Base-by-base conservation (phyloP, 2,888 invertebrate genomes). In the Eulithis testata region DNA sequence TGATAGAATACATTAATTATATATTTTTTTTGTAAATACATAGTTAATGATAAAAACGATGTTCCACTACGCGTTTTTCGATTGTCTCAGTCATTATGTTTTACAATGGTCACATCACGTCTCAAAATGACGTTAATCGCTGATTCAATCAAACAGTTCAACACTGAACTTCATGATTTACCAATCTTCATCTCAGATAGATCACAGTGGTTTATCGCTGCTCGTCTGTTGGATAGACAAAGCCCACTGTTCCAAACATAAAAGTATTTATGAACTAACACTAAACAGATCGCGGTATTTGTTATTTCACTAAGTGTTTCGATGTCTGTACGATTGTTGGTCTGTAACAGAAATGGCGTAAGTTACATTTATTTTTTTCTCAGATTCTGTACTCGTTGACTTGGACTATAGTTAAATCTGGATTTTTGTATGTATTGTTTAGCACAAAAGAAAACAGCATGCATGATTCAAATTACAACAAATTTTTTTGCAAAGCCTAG, bases 221-320 rank as follows among this genome's bases (percentile, higher is more conserved):
- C 73, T 80, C 68, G 72, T 73, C 61, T 82, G 82, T 86, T 86
- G 83, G 73, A 86, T 87, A 90, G 90, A 91, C 90, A 91, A 91
- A 87, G 86, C 69, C 78, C 78, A 76, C 76, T 89, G 88, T 90
- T 89, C 86, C 31, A 85, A 81, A 84, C 85, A 82, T 80, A 82
- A 73, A 80, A 82, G 66, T 67, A 63, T 63, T 63, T 57, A 84
- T 59, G 66, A 67, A 67, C 65, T 88, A 87, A 71, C 71, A 71
- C 50, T 71, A 55, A 72, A 58, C 72, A 72, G 72, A 64, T 67
- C 37, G 11, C 55, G n/a, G 40, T 71, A 69, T 71, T 71, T 71
- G 69, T 71, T 73, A 68, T 60, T 70, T 60, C 54, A 62, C 50
- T 68, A 63, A 68, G 70, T 69, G 66, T 61, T 55, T 37, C 54